Conservation (phyloP, 2,113 vertebrate genomes). For the Otus sunia region DNA sequence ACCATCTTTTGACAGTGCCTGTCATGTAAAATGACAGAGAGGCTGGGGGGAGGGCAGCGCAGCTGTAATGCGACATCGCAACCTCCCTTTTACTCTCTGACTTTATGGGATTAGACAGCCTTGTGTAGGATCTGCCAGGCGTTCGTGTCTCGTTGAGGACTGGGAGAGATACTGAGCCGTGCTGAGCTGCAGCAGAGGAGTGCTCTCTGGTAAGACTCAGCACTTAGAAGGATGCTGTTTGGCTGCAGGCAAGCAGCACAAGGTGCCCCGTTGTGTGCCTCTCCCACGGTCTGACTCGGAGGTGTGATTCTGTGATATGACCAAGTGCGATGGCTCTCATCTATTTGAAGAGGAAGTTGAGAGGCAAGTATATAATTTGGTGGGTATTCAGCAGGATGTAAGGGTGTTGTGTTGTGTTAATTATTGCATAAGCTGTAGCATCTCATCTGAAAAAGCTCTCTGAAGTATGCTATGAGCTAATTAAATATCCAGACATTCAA, state of each 20-base stretch:
- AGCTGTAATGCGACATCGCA: not conserved
- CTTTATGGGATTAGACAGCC: not conserved
- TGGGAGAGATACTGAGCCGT: not conserved
- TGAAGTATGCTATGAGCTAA: not conserved
- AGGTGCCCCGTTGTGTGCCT: not conserved
- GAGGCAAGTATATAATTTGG: not conserved
- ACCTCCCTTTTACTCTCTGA: not conserved
- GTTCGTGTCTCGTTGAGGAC: accelerated
- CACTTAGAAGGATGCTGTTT: not conserved
- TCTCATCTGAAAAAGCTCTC: not conserved
- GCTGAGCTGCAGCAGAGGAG: not conserved
- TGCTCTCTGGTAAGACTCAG: not conserved
- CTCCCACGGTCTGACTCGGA: not conserved
- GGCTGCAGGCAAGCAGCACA: not conserved
- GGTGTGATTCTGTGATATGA: not conserved
- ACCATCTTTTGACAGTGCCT: not conserved
- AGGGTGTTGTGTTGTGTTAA: not conserved
- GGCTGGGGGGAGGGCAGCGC: not conserved
- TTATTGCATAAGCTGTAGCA: not conserved
- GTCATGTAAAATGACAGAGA: not conserved
- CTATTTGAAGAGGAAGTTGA: not conserved
- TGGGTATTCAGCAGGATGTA: not conserved
- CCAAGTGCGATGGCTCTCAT: accelerated
- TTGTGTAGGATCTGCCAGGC: not conserved
- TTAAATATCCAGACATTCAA: not conserved